Evolutionary conservation across 23 tunicate species (phyloP).

Genomic region (Ciona savignyi): DNA sequence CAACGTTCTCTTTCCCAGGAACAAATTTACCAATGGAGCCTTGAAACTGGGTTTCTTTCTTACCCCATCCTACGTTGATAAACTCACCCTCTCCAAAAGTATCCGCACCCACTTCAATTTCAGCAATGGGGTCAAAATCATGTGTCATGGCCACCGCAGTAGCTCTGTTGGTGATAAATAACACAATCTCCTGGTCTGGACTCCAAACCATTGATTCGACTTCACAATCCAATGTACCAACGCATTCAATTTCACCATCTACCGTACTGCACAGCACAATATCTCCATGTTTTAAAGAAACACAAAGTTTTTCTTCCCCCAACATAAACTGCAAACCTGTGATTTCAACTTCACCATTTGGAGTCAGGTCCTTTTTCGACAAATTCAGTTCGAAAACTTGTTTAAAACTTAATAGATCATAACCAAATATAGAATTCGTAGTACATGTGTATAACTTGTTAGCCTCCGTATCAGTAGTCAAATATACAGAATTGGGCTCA

Average conservation of each 20-base stretch:
- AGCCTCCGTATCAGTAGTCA: conserved; percentile 54
- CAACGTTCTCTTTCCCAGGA: conserved; percentile 14
- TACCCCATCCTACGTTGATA: conserved; percentile 95
- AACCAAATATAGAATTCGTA: conserved; percentile 2
- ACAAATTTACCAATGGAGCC: conserved; percentile 63
- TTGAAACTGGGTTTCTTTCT: conserved; percentile 96
- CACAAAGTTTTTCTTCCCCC: conserved; percentile 77
- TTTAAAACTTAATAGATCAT: conserved; percentile 3
- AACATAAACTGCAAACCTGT: conserved; percentile 57
- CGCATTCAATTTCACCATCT: conserved; percentile 26
- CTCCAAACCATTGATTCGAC: conserved; percentile 68
- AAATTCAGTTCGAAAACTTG: background rate
- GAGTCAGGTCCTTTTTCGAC: background rate
- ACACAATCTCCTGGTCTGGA: conserved; percentile 80
- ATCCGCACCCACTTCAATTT: conserved; percentile 32
- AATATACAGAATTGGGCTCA: background rate
- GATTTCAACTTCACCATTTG: conserved; percentile 9
- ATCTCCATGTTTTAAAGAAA: conserved; percentile 54
- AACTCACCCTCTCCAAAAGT: conserved; percentile 74
- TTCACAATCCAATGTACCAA: conserved; percentile 59
- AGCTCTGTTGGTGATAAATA: conserved; percentile 40
- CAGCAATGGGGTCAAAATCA: conserved; percentile 72
- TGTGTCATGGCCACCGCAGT: conserved; percentile 66
- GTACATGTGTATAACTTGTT: background rate
- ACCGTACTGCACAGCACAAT: conserved; percentile 18